Percentiles rank a stretch among this genome's conserved stretches.
Evolutionary conservation across 2,797 vertebrate species (phyloP).

Genomic region (Falco concolor): DNA sequence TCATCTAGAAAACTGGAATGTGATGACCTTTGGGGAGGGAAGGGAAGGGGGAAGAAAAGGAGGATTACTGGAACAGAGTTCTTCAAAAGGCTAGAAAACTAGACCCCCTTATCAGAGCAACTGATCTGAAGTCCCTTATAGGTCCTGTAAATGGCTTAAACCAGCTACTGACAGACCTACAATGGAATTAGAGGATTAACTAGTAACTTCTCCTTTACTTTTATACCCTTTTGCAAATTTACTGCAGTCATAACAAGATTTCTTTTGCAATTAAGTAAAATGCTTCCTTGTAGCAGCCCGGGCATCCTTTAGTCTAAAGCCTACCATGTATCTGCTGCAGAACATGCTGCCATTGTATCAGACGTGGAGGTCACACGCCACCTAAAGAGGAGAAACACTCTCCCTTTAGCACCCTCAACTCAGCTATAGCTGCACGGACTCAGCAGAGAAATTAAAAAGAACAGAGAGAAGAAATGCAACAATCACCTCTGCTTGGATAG

Average conservation of each 20-base stretch:
- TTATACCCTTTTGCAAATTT: not conserved
- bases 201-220: not conserved
- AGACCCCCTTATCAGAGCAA: constrained; percentile 38
- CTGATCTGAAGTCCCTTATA: constrained; percentile 26
- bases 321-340: not conserved
- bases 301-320: not conserved
- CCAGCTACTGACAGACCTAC: constrained; percentile 51
- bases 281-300: not conserved
- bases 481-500: not conserved
- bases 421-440: not conserved
- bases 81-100: constrained; percentile 48
- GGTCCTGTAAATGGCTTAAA: constrained; percentile 32
- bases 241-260: not conserved
- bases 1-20: constrained; percentile 52
- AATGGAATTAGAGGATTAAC: not conserved
- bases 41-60: not conserved
- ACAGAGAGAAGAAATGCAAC: not conserved
- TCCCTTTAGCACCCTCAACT: not conserved
- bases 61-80: constrained; percentile 18
- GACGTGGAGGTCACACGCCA: not conserved
- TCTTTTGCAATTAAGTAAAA: not conserved
- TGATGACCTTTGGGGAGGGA: constrained; percentile 20
- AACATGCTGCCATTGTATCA: not conserved
- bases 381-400: not conserved
- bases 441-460: not conserved